Evolutionary conservation across 2,113 vertebrate genomes (phyloP).

Genomic region (Chauna torquata): DNA sequence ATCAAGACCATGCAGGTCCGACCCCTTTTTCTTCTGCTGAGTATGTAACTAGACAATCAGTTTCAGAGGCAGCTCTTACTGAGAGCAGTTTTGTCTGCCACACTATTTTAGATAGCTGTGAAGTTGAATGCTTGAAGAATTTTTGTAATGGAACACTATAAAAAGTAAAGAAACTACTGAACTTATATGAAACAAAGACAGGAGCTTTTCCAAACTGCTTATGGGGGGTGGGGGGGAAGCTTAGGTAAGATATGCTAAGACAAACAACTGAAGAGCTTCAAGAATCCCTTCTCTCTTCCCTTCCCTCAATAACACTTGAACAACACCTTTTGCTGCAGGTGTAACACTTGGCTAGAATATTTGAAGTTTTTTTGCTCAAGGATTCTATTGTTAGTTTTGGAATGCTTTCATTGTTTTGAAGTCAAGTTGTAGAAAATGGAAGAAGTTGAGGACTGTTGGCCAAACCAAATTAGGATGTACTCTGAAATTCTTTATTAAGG

Average conservation of each 20-base stretch:
- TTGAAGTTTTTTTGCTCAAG: background rate
- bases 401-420: background rate
- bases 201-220: background rate
- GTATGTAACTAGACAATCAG: background rate
- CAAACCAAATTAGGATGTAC: background rate
- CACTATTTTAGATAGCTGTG: background rate
- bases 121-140: background rate
- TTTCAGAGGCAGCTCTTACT: background rate
- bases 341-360: background rate
- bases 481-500: background rate
- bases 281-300: background rate
- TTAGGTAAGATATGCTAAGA: background rate
- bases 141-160: background rate
- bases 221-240: background rate
- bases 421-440: background rate
- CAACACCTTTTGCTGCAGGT: background rate
- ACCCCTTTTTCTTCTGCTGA: background rate
- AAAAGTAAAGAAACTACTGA: background rate
- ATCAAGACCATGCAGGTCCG: background rate
- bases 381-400: background rate
- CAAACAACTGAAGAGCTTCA: background rate
- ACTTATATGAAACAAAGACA: background rate
- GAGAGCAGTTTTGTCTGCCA: background rate
- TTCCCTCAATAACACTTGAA: background rate
- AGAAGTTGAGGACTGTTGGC: background rate